Conservation (phyloP, 2,113 vertebrate genomes). For the Platysteira castanea region DNA sequence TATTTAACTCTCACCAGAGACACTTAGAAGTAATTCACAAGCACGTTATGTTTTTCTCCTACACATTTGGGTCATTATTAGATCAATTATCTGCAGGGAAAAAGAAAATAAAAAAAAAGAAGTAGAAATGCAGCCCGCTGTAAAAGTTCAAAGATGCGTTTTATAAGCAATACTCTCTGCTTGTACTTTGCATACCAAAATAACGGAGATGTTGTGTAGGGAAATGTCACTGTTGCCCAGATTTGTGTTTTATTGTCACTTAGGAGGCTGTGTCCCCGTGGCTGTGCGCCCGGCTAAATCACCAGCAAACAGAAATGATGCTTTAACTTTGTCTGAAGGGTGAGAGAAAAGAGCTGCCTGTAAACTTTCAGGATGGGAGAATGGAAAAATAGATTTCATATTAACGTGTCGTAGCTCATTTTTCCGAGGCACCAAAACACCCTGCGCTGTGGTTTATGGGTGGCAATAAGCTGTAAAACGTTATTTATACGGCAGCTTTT, state of each 20-base stretch:
- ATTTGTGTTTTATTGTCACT: not conserved
- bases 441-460: not conserved
- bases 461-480: not conserved
- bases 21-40: not conserved
- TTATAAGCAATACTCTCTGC: slow-evolving; percentile 9
- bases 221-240: slow-evolving; percentile 11
- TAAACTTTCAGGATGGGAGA: not conserved
- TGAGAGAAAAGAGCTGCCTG: not conserved
- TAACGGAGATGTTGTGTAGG: not conserved
- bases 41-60: not conserved
- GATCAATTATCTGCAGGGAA: not conserved
- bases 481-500: slow-evolving; percentile 9
- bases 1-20: not conserved
- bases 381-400: not conserved
- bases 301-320: not conserved
- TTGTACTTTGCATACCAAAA: slow-evolving; percentile 18
- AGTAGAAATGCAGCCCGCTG: not conserved
- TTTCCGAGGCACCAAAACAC: not conserved
- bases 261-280: not conserved
- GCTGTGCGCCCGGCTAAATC: not conserved
- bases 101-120: not conserved
- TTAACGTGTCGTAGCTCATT: not conserved
- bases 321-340: not conserved
- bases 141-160: slow-evolving; percentile 3
- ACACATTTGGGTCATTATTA: not conserved